Evolutionary conservation across 2,888 invertebrate genomes (phyloP), one percentile per base, ranked within the genome.

Genomic region (Drosophila crucigera): DNA sequence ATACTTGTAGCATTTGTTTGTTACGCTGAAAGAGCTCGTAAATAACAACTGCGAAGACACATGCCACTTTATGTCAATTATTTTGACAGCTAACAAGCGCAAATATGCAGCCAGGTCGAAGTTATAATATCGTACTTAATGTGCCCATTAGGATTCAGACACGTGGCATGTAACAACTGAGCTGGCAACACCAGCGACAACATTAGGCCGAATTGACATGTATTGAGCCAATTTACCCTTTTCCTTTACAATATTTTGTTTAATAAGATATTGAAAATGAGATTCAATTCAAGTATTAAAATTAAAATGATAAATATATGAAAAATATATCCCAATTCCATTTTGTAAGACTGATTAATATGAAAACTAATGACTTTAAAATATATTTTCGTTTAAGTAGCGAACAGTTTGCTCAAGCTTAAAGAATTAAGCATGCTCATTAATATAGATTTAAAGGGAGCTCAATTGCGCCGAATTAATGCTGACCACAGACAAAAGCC

Each of bases 61-160:
- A 87, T 83, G 89, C 89, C 87, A 89, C 84, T 87, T 89, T 86
- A 78, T 81, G 87, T 89, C 89, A 87, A 87, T 87, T 87, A 87
- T 87, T 87, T 84, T 87, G 89, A 87, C 89, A 87, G 89, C 81
- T 74, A 85, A 89, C 87, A 87, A 89, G 87, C 79, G 67, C 77
- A 85, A 83, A 82, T 84, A 82, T 85, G 80, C 80, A 68, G 65
- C 68, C 78, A 79, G 76, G 70, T 83, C 76, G 75, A 65, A 70
- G 64, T 72, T 78, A 84, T 84, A 74, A 80, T 71, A 80, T 73
- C 70, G 73, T 73, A 75, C 69, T 77, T 65, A 73, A 55, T 62
- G 70, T 55, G 56, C 64, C 69, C 71, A 56, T 59, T 59, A 76
- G 19, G 30, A 10, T 35, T 10, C 11, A 52, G 39, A 25, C 31